phyloP scores from a whole-genome alignment of 2,888 invertebrate species.

The Elysia crispata region DNA sequence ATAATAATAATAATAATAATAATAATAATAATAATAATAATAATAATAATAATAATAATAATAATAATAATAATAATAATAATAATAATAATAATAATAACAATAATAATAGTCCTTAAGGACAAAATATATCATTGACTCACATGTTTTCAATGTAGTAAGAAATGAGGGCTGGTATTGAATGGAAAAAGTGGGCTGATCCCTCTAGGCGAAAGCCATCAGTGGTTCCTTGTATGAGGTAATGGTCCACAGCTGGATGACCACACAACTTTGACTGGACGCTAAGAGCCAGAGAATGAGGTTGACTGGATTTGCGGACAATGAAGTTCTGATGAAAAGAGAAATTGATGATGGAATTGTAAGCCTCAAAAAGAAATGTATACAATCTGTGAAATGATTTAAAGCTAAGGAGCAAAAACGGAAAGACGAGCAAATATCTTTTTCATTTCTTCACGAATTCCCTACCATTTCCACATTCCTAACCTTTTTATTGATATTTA shows the following conservation, averaged over 20 bases:
- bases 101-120: neutral
- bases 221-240: conserved; percentile 89
- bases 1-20: conserved; percentile 20
- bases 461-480: too few relatives aligned
- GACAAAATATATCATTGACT: conserved; percentile 50
- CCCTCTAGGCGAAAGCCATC: conserved; percentile 93
- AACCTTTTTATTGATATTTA: too few relatives aligned
- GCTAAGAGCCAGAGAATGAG: conserved; percentile 95
- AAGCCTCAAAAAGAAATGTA: too few relatives aligned
- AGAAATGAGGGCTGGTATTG: conserved; percentile 93
- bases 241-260: conserved; percentile 96
- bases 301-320: conserved; percentile 94
- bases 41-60: too few relatives aligned
- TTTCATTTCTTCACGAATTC: too few relatives aligned
- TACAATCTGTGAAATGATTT: too few relatives aligned
- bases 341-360: too few relatives aligned
- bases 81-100: conserved; percentile 9
- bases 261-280: conserved; percentile 91
- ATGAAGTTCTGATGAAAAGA: conserved; percentile 87
- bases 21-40: neutral
- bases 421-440: too few relatives aligned
- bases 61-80: conserved; percentile 34
- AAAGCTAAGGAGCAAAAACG: too few relatives aligned
- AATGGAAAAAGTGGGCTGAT: conserved; percentile 94
- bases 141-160: conserved; percentile 87